Evolutionary conservation across 2,888 invertebrate genomes (phyloP).

Genomic region (Thereva nobilitata): DNA sequence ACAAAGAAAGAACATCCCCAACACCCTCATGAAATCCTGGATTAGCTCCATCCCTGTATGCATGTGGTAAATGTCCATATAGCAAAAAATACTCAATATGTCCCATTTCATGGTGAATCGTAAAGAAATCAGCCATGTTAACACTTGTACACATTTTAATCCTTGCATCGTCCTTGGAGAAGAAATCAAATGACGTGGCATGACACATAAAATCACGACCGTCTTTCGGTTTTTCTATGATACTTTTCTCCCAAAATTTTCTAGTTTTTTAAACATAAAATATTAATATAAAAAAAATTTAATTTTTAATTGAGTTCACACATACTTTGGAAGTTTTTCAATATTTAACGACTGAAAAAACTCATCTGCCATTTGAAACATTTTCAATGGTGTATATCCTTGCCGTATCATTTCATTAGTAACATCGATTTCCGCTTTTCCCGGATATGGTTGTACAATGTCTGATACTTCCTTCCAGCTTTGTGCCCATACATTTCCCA

Average conservation of each 20-base stretch:
- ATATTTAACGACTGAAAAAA: conserved; percentile 28
- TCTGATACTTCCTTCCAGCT: conserved; percentile 64
- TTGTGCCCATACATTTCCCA: conserved; percentile 85
- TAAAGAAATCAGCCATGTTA: conserved; percentile 62
- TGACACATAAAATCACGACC: conserved; percentile 77
- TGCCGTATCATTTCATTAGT: conserved; percentile 10
- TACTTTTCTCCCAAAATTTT: conserved; percentile 81
- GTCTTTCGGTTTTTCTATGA: conserved; percentile 76
- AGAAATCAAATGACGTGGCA: conserved; percentile 89
- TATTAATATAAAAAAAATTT: not conserved
- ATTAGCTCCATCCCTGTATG: conserved; percentile 64
- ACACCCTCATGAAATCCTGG: conserved; percentile 73
- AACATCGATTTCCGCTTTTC: conserved; percentile 67
- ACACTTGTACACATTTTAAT: conserved; percentile 69
- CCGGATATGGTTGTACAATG: conserved; percentile 73
- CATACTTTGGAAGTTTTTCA: conserved; percentile 36
- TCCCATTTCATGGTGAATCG: conserved; percentile 71
- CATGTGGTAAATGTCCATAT: conserved; percentile 63
- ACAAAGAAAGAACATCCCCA: conserved; percentile 72
- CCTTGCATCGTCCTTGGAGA: conserved; percentile 77
- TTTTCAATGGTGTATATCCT: conserved; percentile 22
- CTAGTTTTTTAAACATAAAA: conserved; percentile 47
- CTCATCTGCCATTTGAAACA: conserved; percentile 25
- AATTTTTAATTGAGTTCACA: not conserved
- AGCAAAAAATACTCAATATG: conserved; percentile 72